Evolutionary conservation across 2,888 invertebrate genomes (phyloP).

Genomic region (Drosophila histrio): DNA sequence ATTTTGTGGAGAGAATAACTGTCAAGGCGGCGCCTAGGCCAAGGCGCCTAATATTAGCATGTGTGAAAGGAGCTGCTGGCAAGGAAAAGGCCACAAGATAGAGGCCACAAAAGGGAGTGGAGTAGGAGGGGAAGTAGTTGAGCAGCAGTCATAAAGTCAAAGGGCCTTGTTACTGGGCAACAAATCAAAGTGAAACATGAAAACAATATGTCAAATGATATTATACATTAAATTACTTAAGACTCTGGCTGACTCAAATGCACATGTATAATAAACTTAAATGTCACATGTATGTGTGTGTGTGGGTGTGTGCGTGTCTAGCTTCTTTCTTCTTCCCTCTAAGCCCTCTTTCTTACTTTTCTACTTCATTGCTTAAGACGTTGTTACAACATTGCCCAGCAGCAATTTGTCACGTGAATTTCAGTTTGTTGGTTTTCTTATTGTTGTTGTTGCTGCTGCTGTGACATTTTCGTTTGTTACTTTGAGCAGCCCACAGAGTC

Average conservation of each 20-base stretch:
- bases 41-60: constrained; percentile 39
- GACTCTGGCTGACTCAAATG: constrained; percentile 50
- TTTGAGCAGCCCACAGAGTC: constrained; percentile 22
- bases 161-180: constrained; percentile 41
- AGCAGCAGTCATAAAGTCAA: constrained; percentile 23
- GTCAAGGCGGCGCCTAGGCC: constrained; percentile 38
- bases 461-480: constrained; percentile 49
- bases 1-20: constrained; percentile 3
- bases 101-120: too few relatives aligned
- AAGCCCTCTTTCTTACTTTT: not conserved
- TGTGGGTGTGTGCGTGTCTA: constrained; percentile 41
- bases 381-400: constrained; percentile 58
- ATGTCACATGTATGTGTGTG: constrained; percentile 41
- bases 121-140: not conserved
- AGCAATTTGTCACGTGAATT: constrained; percentile 76
- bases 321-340: constrained; percentile 7
- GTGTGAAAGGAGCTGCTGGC: constrained; percentile 36
- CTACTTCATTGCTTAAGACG: constrained; percentile 39
- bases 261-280: constrained; percentile 62
- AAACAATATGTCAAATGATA: constrained; percentile 82
- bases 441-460: constrained; percentile 30
- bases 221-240: constrained; percentile 82
- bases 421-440: constrained; percentile 27
- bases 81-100: not conserved
- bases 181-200: constrained; percentile 78